Conservation (phyloP, 2,797 vertebrate genomes). For the Brachymystax lenok region DNA sequence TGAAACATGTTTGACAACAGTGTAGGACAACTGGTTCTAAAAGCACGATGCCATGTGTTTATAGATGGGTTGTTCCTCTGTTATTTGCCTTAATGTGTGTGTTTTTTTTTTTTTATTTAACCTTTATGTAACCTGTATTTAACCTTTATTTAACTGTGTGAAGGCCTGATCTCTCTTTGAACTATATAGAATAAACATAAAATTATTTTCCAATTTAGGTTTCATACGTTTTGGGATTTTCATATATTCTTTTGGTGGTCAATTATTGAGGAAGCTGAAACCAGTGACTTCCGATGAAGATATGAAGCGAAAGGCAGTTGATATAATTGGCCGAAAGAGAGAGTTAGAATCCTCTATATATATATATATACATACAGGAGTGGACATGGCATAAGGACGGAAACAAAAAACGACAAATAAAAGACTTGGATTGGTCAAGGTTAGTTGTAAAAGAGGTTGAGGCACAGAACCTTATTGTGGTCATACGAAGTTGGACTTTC, state of each 20-base stretch:
- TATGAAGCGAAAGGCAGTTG: slow-evolving; percentile 17
- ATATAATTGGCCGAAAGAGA: slow-evolving; percentile 30
- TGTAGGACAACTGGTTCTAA: not conserved
- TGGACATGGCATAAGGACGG: slow-evolving; percentile 44
- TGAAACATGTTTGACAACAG: not conserved
- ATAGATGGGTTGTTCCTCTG: not conserved
- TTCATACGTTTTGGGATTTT: too few relatives aligned
- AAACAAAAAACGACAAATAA: slow-evolving; percentile 23
- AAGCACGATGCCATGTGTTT: not conserved
- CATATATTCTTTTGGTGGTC: too few relatives aligned
- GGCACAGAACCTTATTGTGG: too few relatives aligned
- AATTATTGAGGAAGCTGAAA: too few relatives aligned
- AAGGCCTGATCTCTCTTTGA: too few relatives aligned
- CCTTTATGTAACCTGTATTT: too few relatives aligned
- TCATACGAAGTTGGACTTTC: too few relatives aligned
- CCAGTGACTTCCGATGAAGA: not conserved
- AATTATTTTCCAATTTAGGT: too few relatives aligned
- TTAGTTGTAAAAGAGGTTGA: slow-evolving; percentile 20
- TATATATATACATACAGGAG: not conserved
- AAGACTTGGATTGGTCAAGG: slow-evolving; percentile 45
- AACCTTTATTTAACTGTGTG: too few relatives aligned
- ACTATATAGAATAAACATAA: too few relatives aligned
- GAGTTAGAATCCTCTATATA: slow-evolving; percentile 20
- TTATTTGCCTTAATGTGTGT: not conserved
- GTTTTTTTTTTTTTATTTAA: too few relatives aligned